Evolutionary conservation across 2,888 invertebrate genomes (phyloP).

Genomic region (Sympetrum striolatum): DNA sequence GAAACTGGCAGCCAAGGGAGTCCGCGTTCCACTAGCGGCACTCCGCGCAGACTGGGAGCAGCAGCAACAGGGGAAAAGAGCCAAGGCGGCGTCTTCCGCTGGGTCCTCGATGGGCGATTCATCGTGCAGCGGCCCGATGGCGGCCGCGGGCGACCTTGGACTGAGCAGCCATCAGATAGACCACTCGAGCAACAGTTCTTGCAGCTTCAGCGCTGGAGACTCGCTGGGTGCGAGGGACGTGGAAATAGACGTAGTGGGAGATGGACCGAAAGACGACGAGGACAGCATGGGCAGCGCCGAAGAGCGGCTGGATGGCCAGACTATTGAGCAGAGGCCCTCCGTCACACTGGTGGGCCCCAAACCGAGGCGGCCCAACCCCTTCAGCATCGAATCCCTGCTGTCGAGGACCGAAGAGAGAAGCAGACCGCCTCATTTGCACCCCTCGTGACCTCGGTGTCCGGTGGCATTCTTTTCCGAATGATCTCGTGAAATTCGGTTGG

Average conservation of each 20-base stretch:
- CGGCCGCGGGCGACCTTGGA: background rate
- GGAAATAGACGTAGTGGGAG: slow-evolving; percentile 84
- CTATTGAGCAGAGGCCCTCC: background rate
- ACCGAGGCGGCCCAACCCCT: slow-evolving; percentile 78
- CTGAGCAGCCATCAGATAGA: background rate
- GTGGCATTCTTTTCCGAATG: background rate
- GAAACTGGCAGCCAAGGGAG: slow-evolving; percentile 89
- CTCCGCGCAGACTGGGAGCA: slow-evolving; percentile 84
- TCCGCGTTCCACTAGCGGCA: slow-evolving; percentile 85
- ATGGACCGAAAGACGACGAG: slow-evolving; percentile 66
- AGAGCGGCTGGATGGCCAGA: background rate
- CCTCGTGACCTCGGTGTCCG: background rate
- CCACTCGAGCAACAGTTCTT: slow-evolving; percentile 49
- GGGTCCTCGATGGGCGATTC: slow-evolving; percentile 59
- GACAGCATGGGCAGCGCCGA: slow-evolving; percentile 23
- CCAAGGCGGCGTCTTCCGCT: slow-evolving; percentile 15
- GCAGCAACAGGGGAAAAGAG: slow-evolving; percentile 60
- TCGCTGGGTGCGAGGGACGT: slow-evolving; percentile 59
- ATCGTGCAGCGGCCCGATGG: slow-evolving; percentile 56
- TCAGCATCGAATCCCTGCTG: slow-evolving; percentile 88
- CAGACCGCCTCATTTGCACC: background rate
- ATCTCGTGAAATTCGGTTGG: background rate
- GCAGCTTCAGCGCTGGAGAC: slow-evolving; percentile 56
- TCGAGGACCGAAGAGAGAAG: slow-evolving; percentile 61
- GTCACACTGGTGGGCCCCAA: slow-evolving; percentile 10